phyloP scores from a whole-genome alignment of 2,888 invertebrate species.

The Ellobium chinense region DNA sequence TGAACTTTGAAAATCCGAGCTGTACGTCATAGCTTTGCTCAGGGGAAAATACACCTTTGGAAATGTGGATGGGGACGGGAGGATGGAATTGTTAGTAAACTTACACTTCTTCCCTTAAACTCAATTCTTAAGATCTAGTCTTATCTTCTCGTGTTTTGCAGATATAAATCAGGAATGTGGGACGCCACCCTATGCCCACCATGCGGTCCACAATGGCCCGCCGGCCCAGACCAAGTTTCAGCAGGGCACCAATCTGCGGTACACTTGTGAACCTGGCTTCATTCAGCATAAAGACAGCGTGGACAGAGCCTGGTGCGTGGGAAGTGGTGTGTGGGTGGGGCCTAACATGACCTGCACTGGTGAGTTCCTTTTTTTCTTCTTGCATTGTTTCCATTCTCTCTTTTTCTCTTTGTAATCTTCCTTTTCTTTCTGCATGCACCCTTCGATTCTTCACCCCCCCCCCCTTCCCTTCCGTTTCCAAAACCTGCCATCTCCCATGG shows the following conservation, averaged over 20 bases:
- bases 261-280: conserved; percentile 95
- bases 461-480: too few relatives aligned
- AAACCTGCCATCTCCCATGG: too few relatives aligned
- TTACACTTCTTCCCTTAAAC: too few relatives aligned
- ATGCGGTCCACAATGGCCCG: conserved; percentile 85
- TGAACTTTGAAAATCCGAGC: too few relatives aligned
- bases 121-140: too few relatives aligned
- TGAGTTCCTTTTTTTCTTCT: conserved; percentile 79
- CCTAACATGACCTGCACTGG: conserved; percentile 98
- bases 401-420: not conserved
- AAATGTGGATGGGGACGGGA: too few relatives aligned
- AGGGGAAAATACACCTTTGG: too few relatives aligned
- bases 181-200: conserved; percentile 79
- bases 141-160: too few relatives aligned
- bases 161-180: conserved; percentile 73
- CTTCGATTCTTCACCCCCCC: not conserved
- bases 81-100: too few relatives aligned
- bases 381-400: not conserved
- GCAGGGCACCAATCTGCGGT: conserved; percentile 92
- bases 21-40: too few relatives aligned
- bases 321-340: conserved; percentile 95
- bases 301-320: conserved; percentile 94
- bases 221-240: conserved; percentile 90
- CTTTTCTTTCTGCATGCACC: not conserved
- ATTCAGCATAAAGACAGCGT: conserved; percentile 89